Evolutionary conservation across 1,140 invertebrate species (phyloP).

Genomic region (Adoxophyes honmai): DNA sequence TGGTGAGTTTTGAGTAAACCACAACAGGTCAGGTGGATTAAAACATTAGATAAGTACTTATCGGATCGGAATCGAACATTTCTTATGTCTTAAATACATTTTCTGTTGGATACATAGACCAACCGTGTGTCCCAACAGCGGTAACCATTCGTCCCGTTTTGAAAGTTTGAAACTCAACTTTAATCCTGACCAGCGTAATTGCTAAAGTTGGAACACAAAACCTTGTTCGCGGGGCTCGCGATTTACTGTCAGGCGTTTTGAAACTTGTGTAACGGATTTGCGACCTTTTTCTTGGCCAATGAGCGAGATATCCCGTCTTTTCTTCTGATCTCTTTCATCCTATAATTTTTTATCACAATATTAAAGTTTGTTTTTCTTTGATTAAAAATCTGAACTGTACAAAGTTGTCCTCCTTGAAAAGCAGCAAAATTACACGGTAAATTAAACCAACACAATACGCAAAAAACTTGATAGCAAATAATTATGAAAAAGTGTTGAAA

Average conservation of each 20-base stretch:
- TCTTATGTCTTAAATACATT: background rate
- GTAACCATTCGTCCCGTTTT: conserved; percentile 58
- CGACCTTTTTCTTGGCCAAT: conserved; percentile 17
- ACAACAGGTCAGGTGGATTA: too few species aligned
- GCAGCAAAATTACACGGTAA: too few species aligned
- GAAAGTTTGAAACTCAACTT: conserved; percentile 60
- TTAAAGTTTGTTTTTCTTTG: too few species aligned
- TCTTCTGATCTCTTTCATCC: background rate
- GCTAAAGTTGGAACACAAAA: conserved; percentile 68
- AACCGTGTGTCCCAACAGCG: conserved; percentile 22
- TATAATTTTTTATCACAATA: too few species aligned
- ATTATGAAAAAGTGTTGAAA: too few species aligned
- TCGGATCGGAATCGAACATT: too few species aligned
- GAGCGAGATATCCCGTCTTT: background rate
- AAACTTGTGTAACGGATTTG: conserved; percentile 51
- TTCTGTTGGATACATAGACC: background rate
- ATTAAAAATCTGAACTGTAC: too few species aligned
- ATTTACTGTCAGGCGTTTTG: conserved; percentile 60
- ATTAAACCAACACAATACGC: too few species aligned
- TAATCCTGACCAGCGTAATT: conserved; percentile 70
- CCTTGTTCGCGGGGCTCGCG: conserved; percentile 54
- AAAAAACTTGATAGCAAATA: too few species aligned
- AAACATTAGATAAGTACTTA: too few species aligned
- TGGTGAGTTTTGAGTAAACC: too few species aligned
- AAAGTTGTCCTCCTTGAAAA: too few species aligned